These are phyloP conservation scores for Geococcyx californianus DNA, from an alignment of 2,113 vertebrate genomes.

Conservation along the genomic window DNA sequence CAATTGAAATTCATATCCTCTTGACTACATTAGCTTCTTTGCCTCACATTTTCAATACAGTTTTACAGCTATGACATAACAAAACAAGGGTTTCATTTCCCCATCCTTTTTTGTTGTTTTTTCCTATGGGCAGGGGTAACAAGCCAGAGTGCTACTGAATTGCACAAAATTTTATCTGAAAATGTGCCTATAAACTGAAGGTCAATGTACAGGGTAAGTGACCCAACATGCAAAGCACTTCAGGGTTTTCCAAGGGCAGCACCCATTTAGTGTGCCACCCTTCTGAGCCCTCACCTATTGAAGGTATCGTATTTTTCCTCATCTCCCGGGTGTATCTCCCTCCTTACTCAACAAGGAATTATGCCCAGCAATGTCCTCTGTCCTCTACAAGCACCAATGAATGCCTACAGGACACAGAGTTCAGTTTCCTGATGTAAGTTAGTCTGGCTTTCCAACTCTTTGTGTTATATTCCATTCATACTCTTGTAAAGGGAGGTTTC, in stretches of 20 bases:
- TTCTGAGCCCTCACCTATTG: not conserved
- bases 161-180: not conserved
- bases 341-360: not conserved
- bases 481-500: not conserved
- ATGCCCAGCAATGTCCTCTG: not conserved
- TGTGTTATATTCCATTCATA: not conserved
- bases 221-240: not conserved
- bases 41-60: too few relatives aligned
- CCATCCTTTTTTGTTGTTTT: too few relatives aligned
- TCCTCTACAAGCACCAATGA: not conserved
- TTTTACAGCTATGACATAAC: too few relatives aligned
- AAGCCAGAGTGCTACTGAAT: not conserved
- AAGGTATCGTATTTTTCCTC: not conserved
- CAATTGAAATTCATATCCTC: not conserved
- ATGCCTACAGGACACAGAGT: not conserved
- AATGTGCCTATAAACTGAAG: not conserved
- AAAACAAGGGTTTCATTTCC: too few relatives aligned
- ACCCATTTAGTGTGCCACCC: too few relatives aligned
- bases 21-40: too few relatives aligned
- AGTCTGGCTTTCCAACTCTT: not conserved
- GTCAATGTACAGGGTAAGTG: not conserved
- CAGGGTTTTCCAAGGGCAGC: not conserved
- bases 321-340: not conserved
- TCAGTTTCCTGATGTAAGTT: not conserved
- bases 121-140: too few relatives aligned